Conservation (phyloP, 2,888 invertebrate species). For the Hedya salicella region DNA sequence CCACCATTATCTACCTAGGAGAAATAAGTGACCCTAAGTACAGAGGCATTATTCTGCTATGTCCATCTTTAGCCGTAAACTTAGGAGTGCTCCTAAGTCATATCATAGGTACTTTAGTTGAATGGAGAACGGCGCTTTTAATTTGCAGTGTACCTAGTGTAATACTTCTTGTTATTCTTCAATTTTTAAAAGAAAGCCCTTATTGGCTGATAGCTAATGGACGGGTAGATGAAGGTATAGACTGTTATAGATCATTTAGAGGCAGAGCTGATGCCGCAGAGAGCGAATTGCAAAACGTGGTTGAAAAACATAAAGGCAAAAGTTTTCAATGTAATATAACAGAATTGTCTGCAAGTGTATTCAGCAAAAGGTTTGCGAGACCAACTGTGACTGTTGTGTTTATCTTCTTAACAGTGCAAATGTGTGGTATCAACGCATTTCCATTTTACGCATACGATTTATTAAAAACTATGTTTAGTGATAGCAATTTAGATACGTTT, state of each 20-base stretch:
- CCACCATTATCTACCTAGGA: slow-evolving; percentile 60
- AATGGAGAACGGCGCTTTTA: slow-evolving; percentile 58
- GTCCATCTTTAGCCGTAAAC: slow-evolving; percentile 53
- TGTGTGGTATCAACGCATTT: slow-evolving; percentile 61
- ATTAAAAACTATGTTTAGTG: slow-evolving; percentile 57
- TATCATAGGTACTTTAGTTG: slow-evolving; percentile 53
- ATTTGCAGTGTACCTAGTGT: slow-evolving; percentile 56
- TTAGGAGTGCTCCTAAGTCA: slow-evolving; percentile 59
- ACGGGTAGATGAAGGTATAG: slow-evolving; percentile 55
- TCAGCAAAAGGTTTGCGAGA: slow-evolving; percentile 57
- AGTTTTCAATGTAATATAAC: slow-evolving; percentile 38
- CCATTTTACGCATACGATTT: slow-evolving; percentile 62
- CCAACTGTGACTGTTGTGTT: slow-evolving; percentile 50
- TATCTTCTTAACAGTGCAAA: slow-evolving; percentile 56
- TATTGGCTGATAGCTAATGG: slow-evolving; percentile 65
- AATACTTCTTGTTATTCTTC: slow-evolving; percentile 50
- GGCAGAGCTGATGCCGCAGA: slow-evolving; percentile 55
- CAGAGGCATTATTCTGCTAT: slow-evolving; percentile 56
- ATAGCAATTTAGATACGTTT: slow-evolving; percentile 54
- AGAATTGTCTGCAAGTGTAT: slow-evolving; percentile 51
- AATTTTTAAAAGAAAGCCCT: slow-evolving; percentile 64
- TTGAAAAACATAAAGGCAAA: slow-evolving; percentile 54
- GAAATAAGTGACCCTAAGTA: slow-evolving; percentile 64
- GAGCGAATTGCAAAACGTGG: slow-evolving; percentile 56
- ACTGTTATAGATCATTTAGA: slow-evolving; percentile 58